Evolutionary conservation across 37 sponge, comb jelly and placozoan species (phyloP).

Genomic region (Ephydatia muelleri): DNA sequence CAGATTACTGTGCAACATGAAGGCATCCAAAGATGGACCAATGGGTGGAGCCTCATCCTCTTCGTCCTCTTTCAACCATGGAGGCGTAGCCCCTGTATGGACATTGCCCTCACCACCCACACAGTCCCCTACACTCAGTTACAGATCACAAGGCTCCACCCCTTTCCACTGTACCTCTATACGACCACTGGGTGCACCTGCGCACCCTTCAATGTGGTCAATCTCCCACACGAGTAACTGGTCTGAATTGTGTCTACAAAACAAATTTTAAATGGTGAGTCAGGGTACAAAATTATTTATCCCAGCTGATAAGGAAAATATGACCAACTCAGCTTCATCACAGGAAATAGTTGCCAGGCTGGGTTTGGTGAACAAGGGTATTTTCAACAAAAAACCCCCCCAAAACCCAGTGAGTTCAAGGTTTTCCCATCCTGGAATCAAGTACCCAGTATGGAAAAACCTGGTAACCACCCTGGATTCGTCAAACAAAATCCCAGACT

Average conservation of each 20-base stretch:
- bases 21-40: slow-evolving; percentile 73
- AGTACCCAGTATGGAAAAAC: too few species aligned
- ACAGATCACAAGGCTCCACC: not conserved
- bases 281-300: too few species aligned
- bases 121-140: not conserved
- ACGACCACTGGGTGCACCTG: not conserved
- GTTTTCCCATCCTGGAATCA: too few species aligned
- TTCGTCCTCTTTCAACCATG: slow-evolving; percentile 69
- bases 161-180: not conserved
- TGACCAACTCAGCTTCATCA: too few species aligned
- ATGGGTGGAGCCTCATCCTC: slow-evolving; percentile 11
- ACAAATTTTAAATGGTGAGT: not conserved
- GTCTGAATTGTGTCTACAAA: slow-evolving; percentile 16
- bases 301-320: too few species aligned
- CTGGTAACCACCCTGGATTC: too few species aligned
- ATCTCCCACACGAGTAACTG: slow-evolving; percentile 36
- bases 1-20: slow-evolving; percentile 53
- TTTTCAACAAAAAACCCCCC: too few species aligned
- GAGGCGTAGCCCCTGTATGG: slow-evolving; percentile 80
- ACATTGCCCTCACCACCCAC: slow-evolving; percentile 37
- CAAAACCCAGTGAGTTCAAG: too few species aligned
- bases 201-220: slow-evolving; percentile 10
- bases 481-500: too few species aligned
- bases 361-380: too few species aligned
- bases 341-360: too few species aligned